phyloP scores from a whole-genome alignment of 2,888 invertebrate genomes.

The Alviniconcha strummeri region DNA sequence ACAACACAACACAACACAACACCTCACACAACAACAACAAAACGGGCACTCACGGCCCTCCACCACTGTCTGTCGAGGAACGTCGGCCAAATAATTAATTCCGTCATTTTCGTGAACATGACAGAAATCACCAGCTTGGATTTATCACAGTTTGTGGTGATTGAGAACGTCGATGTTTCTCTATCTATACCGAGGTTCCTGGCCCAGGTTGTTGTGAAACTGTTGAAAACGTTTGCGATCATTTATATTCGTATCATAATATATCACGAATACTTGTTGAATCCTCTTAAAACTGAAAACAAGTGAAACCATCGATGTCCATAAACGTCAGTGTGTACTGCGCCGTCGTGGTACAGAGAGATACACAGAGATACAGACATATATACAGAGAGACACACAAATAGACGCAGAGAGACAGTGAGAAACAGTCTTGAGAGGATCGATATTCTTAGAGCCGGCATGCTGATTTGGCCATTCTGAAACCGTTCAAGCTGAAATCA shows the following conservation, averaged over 20 bases:
- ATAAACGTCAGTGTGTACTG: not conserved
- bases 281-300: constrained; percentile 4
- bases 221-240: not conserved
- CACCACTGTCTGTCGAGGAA: not conserved
- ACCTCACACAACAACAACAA: no score
- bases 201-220: no score
- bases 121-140: not conserved
- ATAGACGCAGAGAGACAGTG: not conserved
- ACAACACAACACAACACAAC: not conserved
- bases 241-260: not conserved
- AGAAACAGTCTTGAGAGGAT: not conserved
- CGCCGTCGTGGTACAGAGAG: not conserved
- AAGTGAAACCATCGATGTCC: not conserved
- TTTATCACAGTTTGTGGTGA: no score
- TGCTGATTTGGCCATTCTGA: no score
- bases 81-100: not conserved
- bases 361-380: not conserved
- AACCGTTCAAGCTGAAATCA: not conserved
- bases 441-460: not conserved
- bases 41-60: not conserved
- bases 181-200: no score
- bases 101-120: not conserved
- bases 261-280: not conserved
- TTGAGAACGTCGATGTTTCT: no score
- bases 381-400: constrained; percentile 7